Evolutionary conservation across 2,888 invertebrate species (phyloP), one percentile per base, ranked within the genome.

Genomic region (Hirtodrosophila alboralis): DNA sequence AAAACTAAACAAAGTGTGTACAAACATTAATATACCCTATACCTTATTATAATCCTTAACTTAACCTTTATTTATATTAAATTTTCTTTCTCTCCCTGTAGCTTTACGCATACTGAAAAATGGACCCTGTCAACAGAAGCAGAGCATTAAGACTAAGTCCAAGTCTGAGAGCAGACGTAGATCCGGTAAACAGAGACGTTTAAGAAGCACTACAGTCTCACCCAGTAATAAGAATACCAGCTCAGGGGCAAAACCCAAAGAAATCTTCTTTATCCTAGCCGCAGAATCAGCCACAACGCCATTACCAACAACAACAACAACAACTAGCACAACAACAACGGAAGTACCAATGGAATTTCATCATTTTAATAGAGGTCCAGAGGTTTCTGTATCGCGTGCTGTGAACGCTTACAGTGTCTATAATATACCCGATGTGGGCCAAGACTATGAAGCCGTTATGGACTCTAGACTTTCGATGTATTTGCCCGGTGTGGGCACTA

Each of bases 391-490:
- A 0, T 60, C 80, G 2, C 63, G 37, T 2, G 64, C 78, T 1
- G 33, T 64, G 1, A 33, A 73, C 12, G 52, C 84, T 7, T 78
- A 84, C 13, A 76, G 43, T 30, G 64, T 78, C 14, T 78, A 73
- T 40, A 69, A 76, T n/a, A 80, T 78, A 28, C 40, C 60, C 30
- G 64, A 84, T 73, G 52, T 78, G 44, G 84, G 66, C 7, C 5
- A 48, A 10, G 60, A 78, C 6, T 78, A 80, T 27, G 64, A 31
- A 1, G 61, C 51, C 27, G 64, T 78, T 1, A 54, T 34, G 1
- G 84, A 78, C 36, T 58, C 74, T 0, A 45, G 43, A 16, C 28
- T 78, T 9, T 80, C 78, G 9, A 14, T 80, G 0, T 78, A 73
- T 28, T 3, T 78, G 38, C 78, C 78, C 0, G 84, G 61, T 3